Evolutionary conservation across 2,797 vertebrate genomes (phyloP).

Genomic region (Kryptolebias ocellatus): DNA sequence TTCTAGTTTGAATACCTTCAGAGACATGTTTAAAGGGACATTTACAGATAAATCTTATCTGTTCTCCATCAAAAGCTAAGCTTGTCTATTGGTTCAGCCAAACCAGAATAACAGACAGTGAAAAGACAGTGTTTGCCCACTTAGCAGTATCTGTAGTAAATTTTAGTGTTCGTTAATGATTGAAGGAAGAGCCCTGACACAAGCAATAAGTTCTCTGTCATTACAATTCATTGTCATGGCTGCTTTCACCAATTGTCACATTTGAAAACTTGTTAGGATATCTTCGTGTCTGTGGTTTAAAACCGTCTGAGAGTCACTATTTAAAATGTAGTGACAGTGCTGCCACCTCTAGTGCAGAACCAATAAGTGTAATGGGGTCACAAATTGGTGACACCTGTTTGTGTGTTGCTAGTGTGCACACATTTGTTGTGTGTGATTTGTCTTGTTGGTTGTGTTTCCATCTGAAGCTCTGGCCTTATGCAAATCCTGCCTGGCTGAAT

Average conservation of each 20-base stretch:
- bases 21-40: background rate
- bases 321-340: too few relatives aligned
- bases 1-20: background rate
- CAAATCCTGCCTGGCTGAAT: conserved; percentile 78
- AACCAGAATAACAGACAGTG: background rate
- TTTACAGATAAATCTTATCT: background rate
- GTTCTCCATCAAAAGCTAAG: background rate
- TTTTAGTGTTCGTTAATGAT: conserved; percentile 48
- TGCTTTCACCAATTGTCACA: background rate
- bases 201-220: conserved; percentile 12
- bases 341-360: background rate
- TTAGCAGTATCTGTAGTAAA: conserved; percentile 23
- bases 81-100: background rate
- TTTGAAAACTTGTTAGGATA: background rate
- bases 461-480: conserved; percentile 78
- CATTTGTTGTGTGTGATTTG: conserved; percentile 30
- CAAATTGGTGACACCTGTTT: background rate
- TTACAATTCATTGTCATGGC: conserved; percentile 24
- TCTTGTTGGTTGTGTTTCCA: conserved; percentile 66
- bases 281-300: background rate
- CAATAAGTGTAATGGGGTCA: background rate
- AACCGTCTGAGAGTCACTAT: background rate
- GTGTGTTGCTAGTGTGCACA: background rate
- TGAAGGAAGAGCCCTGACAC: conserved; percentile 28
- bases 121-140: background rate